Evolutionary conservation across 1,140 invertebrate species (phyloP), one percentile per base, ranked within the genome.

Genomic region (Drosophila serrata): DNA sequence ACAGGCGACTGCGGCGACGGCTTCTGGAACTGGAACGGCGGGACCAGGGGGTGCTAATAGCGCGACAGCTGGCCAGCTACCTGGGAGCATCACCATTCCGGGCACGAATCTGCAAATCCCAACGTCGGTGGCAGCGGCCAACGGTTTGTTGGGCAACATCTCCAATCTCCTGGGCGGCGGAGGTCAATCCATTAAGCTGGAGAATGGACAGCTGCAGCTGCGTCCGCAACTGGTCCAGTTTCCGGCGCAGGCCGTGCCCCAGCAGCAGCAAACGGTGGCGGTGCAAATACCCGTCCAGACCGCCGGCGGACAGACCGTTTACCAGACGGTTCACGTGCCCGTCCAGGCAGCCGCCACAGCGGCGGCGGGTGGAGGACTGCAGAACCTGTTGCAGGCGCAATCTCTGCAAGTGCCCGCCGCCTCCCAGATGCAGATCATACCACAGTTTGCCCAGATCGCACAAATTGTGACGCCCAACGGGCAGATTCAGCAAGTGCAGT

Each of bases 241-340:
- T 78, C 63, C 70, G 11, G 40, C 78, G 6, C 72, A 87, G 43
- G 53, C 86, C 42, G 19, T 82, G 2, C 95, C 95, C 11, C 94
- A 97, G 93, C 96, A 97, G 92, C 97, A 97, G 91, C 91, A 92
- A 42, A 96, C 97, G 17, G 97, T 99, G 45, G 97, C 98, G 0
- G 97, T 99, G 15, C 97, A 98, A 93, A 96, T 98, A 42, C 98
- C 98, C 2, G 97, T 99, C 59, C 96, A 97, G 65, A 96, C 97
- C 8, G 95, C 95, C 17, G 97, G 96, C 93, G 98, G 98, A 0
- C 98, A 99, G 93, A 98, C 97, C 0, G 95, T 98, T 57, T 97
- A 98, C 92, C 98, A 99, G 91, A 98, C 98, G 0, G 95, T 98
- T 2, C 97, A 99, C 93, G 96, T 99, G 81, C 98, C 97, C 0